Percentiles rank a stretch among this genome's conserved stretches.
Evolutionary conservation across 2,888 invertebrate species (phyloP).

Genomic region (Zygaena filipendulae): DNA sequence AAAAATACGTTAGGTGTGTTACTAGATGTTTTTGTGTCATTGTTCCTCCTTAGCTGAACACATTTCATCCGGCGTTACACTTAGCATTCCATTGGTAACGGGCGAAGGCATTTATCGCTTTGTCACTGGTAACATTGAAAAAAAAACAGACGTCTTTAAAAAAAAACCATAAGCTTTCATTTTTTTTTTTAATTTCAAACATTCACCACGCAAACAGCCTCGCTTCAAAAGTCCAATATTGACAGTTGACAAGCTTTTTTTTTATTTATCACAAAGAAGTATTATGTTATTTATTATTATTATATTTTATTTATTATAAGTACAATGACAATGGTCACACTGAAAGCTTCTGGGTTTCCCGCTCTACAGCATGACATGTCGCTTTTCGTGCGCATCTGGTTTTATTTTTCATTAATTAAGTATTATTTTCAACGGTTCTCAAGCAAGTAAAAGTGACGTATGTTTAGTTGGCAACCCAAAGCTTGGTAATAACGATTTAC

Average conservation of each 20-base stretch:
- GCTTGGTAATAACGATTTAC: constrained; percentile 26
- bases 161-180: constrained; percentile 59
- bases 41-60: constrained; percentile 17
- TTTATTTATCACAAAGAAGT: too few species aligned
- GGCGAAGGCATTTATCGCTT: constrained; percentile 8
- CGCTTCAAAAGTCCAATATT: constrained; percentile 59
- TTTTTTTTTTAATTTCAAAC: too few species aligned
- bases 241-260: constrained; percentile 26
- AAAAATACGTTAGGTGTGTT: too few species aligned
- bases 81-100: constrained; percentile 13
- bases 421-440: background rate
- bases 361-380: constrained; percentile 42
- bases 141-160: too few species aligned
- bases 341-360: constrained; percentile 62
- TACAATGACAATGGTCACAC: constrained; percentile 23
- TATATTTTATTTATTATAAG: constrained; percentile 21
- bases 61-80: constrained; percentile 14
- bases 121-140: too few species aligned
- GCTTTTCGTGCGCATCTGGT: constrained; percentile 28
- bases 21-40: constrained; percentile 12
- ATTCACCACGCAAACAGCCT: constrained; percentile 21
- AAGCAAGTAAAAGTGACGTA: too few species aligned
- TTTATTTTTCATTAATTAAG: constrained; percentile 7
- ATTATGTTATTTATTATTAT: constrained; percentile 19
- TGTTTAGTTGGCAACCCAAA: constrained; percentile 53